Evolutionary conservation across 2,113 vertebrate genomes (phyloP).

Genomic region (Dromaius novaehollandiae): DNA sequence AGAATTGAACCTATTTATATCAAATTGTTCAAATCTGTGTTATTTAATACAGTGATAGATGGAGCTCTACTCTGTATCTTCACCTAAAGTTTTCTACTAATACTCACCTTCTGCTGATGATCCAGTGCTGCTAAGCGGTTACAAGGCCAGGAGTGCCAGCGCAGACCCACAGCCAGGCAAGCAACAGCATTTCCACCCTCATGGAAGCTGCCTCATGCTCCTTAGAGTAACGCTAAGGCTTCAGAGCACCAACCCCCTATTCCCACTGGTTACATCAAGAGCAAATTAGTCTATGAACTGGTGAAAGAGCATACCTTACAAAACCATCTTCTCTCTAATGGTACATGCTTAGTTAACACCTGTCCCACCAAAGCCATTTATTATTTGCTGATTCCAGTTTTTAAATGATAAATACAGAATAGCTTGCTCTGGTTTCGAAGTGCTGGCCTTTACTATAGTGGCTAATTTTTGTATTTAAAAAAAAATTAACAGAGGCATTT

Average conservation of each 20-base stretch:
- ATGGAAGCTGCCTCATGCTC: neutral
- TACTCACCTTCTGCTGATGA: neutral
- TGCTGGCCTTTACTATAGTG: neutral
- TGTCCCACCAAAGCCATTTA: neutral
- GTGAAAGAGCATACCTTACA: neutral
- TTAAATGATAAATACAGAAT: neutral
- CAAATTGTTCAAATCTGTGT: neutral
- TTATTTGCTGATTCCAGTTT: neutral
- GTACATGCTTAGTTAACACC: neutral
- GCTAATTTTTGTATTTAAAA: neutral
- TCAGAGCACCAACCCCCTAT: neutral
- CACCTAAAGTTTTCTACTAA: neutral
- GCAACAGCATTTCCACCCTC: neutral
- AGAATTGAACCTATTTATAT: neutral
- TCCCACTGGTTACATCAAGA: neutral
- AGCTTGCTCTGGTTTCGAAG: neutral
- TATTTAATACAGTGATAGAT: neutral
- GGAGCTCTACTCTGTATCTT: neutral
- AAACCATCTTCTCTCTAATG: neutral
- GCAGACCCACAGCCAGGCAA: neutral
- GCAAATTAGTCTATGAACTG: neutral
- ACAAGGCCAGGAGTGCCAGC: fast-evolving
- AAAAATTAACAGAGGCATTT: neutral
- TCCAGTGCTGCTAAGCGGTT: neutral
- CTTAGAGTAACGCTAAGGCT: neutral